Conservation (phyloP, 2,113 vertebrate genomes). For the Verasper variegatus region DNA sequence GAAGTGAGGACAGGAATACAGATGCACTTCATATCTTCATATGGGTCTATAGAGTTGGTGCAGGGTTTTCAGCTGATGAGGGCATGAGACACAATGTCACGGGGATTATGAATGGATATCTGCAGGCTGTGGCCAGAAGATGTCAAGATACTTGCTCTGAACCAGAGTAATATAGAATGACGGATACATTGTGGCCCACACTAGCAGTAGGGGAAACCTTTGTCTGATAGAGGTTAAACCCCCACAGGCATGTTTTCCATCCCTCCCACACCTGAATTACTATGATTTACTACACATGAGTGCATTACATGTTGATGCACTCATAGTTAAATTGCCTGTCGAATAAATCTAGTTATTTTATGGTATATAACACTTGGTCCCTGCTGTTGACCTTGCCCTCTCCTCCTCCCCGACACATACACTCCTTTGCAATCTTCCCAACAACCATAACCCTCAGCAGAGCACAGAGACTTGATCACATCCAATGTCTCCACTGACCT, state of each 20-base stretch:
- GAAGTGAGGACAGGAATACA: not conserved
- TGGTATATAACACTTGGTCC: constrained; percentile 16
- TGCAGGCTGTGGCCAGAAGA: not conserved
- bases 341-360: constrained; percentile 52
- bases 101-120: not conserved
- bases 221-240: not conserved
- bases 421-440: not conserved
- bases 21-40: not conserved
- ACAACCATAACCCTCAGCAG: constrained; percentile 16
- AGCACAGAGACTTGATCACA: constrained; percentile 11
- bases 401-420: not conserved
- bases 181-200: not conserved
- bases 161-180: not conserved
- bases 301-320: constrained; percentile 35
- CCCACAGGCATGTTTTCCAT: not conserved
- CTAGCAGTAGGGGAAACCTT: not conserved
- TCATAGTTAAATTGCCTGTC: constrained; percentile 41
- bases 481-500: constrained; percentile 34
- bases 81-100: not conserved
- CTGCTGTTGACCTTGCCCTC: constrained; percentile 50
- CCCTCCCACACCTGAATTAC: not conserved
- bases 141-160: not conserved
- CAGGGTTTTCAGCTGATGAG: not conserved
- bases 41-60: not conserved
- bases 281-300: constrained; percentile 22